Conservation (phyloP, 2,113 vertebrate species). For the Mastomys coucha region DNA sequence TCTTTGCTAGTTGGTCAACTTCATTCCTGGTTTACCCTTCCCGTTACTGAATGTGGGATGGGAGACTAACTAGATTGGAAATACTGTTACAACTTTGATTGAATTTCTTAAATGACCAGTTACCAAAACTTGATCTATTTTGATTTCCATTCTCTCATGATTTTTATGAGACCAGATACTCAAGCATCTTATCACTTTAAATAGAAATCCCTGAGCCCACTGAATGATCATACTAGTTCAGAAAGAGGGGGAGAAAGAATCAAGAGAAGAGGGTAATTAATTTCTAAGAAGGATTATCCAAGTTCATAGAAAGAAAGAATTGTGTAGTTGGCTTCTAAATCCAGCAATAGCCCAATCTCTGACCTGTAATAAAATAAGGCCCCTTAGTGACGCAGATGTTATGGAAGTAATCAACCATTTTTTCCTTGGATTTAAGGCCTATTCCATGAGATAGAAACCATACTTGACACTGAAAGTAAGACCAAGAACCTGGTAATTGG, state of each 20-base stretch:
- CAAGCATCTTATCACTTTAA: slow-evolving; percentile 25
- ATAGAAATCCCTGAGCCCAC: slow-evolving; percentile 7
- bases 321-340: neutral
- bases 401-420: neutral
- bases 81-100: neutral
- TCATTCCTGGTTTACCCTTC: neutral
- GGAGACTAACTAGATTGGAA: slow-evolving; percentile 21
- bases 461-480: neutral
- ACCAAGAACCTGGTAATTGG: neutral
- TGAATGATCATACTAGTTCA: slow-evolving; percentile 13
- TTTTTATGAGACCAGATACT: neutral
- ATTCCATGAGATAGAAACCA: neutral
- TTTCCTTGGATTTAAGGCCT: neutral
- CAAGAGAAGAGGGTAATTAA: neutral
- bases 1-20: slow-evolving; percentile 13
- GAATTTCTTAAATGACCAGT: slow-evolving; percentile 53
- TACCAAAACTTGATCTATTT: slow-evolving; percentile 53
- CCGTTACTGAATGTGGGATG: slow-evolving; percentile 28
- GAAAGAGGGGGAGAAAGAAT: neutral
- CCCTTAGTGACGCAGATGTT: neutral
- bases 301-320: slow-evolving; percentile 17
- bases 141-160: neutral
- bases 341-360: neutral
- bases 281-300: slow-evolving; percentile 35
- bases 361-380: neutral